phyloP scores from a whole-genome alignment of 2,797 vertebrate species.

The Onychomys leucogaster region DNA sequence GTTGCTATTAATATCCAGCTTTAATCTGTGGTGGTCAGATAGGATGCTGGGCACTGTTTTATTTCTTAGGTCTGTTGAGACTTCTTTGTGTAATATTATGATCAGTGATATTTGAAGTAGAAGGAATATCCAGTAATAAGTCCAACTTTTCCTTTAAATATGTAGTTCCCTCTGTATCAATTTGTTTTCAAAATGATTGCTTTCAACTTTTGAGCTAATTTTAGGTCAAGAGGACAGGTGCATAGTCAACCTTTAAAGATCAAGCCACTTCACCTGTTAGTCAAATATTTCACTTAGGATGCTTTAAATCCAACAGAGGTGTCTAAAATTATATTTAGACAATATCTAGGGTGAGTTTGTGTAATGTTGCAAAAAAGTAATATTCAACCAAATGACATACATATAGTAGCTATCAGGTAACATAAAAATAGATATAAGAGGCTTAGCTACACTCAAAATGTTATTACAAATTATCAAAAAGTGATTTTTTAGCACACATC shows the following conservation, averaged over 20 bases:
- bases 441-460: accelerated
- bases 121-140: background rate
- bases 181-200: background rate
- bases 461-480: background rate
- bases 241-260: constrained; percentile 27
- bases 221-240: background rate
- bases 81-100: background rate
- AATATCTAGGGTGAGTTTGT: background rate
- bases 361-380: background rate
- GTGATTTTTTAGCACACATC: background rate
- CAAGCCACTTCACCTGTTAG: constrained; percentile 6
- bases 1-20: background rate
- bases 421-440: background rate
- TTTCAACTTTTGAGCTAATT: background rate
- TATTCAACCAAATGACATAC: background rate
- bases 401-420: background rate
- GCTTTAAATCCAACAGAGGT: background rate
- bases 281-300: background rate
- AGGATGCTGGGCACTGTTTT: background rate
- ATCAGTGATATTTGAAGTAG: background rate
- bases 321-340: background rate
- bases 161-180: background rate
- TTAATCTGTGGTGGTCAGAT: too few species aligned
- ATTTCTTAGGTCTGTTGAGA: background rate
- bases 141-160: background rate